phyloP scores from a whole-genome alignment of 2,797 vertebrate genomes.

The Remorina albescens region DNA sequence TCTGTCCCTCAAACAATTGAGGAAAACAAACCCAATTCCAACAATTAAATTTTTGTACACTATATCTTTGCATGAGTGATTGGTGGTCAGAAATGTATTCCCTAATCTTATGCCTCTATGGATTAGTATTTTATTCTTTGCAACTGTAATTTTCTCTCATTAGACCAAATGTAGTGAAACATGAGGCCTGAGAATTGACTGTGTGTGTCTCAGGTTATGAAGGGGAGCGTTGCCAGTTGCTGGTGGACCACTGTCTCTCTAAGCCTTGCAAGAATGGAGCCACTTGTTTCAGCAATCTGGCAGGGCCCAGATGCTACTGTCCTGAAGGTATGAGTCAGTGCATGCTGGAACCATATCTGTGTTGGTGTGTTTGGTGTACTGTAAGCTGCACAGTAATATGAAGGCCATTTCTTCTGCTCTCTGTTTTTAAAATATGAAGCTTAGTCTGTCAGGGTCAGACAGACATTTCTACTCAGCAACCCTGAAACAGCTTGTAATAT shows the following conservation, averaged over 20 bases:
- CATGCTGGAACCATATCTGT: constrained; percentile 13
- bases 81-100: too few species aligned
- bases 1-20: too few species aligned
- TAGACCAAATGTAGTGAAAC: background rate
- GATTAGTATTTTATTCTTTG: too few species aligned
- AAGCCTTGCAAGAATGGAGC: constrained; percentile 94
- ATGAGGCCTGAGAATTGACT: background rate
- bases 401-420: background rate
- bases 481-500: background rate
- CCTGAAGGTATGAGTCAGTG: constrained; percentile 87
- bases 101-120: too few species aligned
- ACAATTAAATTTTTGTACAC: too few species aligned
- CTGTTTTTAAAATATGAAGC: constrained; percentile 4
- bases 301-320: constrained; percentile 92
- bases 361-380: background rate
- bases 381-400: constrained; percentile 14
- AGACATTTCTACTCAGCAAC: background rate
- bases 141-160: background rate
- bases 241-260: constrained; percentile 91
- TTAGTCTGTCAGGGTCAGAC: background rate
- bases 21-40: too few species aligned
- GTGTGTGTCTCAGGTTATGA: constrained; percentile 88
- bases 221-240: constrained; percentile 91
- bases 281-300: constrained; percentile 88
- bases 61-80: too few species aligned